Conservation (phyloP, 2,888 invertebrate species). For the Ptychoptera contaminata region DNA sequence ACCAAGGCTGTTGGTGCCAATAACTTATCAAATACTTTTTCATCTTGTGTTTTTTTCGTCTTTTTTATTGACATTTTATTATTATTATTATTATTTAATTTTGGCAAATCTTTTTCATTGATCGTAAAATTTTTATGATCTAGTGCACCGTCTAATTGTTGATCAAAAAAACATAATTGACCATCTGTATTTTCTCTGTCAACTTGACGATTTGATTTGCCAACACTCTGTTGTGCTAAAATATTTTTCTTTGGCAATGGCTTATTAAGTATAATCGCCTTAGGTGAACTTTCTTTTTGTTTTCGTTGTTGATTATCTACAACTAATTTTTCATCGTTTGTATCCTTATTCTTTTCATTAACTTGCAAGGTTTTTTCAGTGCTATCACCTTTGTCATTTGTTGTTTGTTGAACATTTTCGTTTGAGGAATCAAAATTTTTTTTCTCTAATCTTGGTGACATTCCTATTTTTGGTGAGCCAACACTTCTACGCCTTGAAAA, state of each 20-base stretch:
- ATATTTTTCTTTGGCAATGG: conserved; percentile 7
- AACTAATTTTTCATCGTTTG: too few species aligned
- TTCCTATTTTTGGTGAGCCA: not conserved
- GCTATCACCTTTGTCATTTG: too few species aligned
- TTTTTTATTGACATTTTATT: not conserved
- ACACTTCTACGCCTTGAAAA: conserved; percentile 18
- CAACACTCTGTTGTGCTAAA: conserved; percentile 13
- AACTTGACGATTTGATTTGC: conserved; percentile 12
- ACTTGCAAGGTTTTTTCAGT: too few species aligned
- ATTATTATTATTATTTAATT: not conserved
- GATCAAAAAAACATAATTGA: conserved; percentile 25
- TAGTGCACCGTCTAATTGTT: conserved; percentile 27
- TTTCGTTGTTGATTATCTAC: not conserved
- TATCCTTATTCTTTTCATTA: too few species aligned
- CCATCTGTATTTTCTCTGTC: conserved; percentile 13
- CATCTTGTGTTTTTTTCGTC: not conserved
- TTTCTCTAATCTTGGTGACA: not conserved
- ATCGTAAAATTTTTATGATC: conserved; percentile 13
- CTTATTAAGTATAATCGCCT: not conserved
- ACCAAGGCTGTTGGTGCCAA: too few species aligned
- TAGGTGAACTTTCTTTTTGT: conserved; percentile 1
- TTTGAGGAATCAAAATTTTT: not conserved
- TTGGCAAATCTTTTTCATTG: not conserved
- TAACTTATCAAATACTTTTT: not conserved
- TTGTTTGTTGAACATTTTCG: not conserved